Conservation (phyloP, 2,888 invertebrate species). For the Proisotoma minuta region DNA sequence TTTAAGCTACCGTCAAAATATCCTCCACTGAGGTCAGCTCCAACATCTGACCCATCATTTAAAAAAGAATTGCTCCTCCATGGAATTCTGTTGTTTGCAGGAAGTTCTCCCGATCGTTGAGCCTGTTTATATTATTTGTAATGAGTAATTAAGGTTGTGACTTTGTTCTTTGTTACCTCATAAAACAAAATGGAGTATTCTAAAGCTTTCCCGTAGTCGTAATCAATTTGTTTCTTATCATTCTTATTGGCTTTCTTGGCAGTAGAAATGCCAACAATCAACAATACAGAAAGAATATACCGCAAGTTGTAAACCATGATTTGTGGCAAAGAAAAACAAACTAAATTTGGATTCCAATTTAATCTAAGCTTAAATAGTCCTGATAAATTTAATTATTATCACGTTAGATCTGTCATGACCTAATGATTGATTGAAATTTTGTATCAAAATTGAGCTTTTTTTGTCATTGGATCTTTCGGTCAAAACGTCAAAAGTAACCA, state of each 20-base stretch:
- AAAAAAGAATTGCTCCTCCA: slow-evolving; percentile 58
- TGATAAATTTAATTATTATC: no score
- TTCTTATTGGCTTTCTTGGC: neutral
- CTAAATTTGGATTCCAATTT: no score
- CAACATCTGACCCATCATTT: slow-evolving; percentile 54
- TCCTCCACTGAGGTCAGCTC: slow-evolving; percentile 56
- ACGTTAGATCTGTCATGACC: no score
- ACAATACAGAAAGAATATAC: no score
- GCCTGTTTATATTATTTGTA: no score
- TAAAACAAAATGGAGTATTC: neutral
- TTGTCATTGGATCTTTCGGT: no score
- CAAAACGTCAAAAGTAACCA: no score
- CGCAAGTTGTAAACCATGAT: no score
- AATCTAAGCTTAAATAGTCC: neutral
- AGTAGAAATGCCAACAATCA: neutral
- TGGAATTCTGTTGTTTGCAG: slow-evolving; percentile 54
- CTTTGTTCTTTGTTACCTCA: neutral
- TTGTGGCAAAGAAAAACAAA: no score
- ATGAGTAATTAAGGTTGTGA: neutral
- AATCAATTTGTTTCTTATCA: neutral
- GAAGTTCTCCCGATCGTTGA: slow-evolving; percentile 57
- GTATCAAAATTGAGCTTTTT: no score
- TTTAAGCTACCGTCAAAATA: slow-evolving; percentile 59
- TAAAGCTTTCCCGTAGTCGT: neutral
- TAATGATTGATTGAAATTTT: no score